A percentile compares a stretch with the other conserved stretches of the same genome.
Evolutionary conservation across 2,797 vertebrate species (phyloP).

Genomic region (Notamacropus eugenii): DNA sequence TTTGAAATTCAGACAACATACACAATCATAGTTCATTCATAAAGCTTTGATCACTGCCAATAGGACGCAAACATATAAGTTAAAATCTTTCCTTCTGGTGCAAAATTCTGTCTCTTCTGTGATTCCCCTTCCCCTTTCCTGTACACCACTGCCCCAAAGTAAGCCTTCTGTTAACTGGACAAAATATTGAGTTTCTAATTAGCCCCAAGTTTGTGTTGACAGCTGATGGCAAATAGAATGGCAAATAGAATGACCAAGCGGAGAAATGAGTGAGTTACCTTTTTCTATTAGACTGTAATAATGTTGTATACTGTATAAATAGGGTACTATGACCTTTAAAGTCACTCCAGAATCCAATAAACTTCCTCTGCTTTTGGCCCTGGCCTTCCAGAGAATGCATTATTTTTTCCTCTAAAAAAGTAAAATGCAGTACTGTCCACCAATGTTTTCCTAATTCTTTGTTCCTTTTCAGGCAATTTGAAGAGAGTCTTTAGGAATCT

Average conservation of each 20-base stretch:
- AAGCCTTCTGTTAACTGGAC: conserved; percentile 37
- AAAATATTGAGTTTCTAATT: conserved; percentile 70
- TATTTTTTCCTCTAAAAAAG: conserved; percentile 31
- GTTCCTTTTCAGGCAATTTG: neutral
- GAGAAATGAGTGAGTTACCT: conserved; percentile 49
- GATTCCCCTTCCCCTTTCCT: conserved; percentile 61
- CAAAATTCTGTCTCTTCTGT: conserved; percentile 34
- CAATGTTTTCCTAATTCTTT: neutral
- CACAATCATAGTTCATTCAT: neutral
- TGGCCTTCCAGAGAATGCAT: conserved; percentile 46
- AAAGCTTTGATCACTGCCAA: neutral
- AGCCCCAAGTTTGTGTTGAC: conserved; percentile 62
- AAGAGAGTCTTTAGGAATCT: neutral
- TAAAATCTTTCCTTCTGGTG: conserved; percentile 18
- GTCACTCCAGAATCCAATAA: conserved; percentile 65
- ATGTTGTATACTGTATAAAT: conserved; percentile 45
- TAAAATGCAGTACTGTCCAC: neutral
- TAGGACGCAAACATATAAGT: neutral
- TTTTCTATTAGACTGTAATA: conserved; percentile 61
- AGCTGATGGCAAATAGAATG: conserved; percentile 48
- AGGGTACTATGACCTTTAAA: conserved; percentile 69
- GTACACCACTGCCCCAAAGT: neutral
- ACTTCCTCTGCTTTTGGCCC: conserved; percentile 7
- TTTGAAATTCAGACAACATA: neutral
- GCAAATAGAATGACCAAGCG: conserved; percentile 26